Evolutionary conservation across 2,113 vertebrate species (phyloP).

Genomic region (Anthoscopus minutus): DNA sequence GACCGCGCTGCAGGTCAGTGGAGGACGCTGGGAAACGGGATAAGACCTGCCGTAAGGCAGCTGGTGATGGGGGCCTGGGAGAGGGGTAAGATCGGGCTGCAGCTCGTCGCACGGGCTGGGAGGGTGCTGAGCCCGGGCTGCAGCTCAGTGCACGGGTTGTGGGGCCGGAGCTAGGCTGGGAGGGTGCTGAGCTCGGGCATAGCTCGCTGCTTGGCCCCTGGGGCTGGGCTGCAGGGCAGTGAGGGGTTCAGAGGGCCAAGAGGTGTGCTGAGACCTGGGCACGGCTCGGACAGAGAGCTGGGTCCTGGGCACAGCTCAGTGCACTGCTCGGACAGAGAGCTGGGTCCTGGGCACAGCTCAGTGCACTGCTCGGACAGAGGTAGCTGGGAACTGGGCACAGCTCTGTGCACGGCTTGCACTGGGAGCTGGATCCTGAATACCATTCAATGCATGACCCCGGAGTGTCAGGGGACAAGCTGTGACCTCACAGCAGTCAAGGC

Average conservation of each 20-base stretch:
- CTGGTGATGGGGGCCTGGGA: background rate
- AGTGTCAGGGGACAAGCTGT: background rate
- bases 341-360: background rate
- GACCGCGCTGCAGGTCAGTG: background rate
- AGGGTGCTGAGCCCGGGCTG: background rate
- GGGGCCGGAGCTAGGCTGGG: background rate
- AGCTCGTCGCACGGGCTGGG: background rate
- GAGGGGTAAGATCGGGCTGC: background rate
- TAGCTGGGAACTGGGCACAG: background rate
- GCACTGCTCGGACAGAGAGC: fast-evolving
- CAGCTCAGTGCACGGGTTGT: background rate
- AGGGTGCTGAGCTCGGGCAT: no score
- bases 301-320: background rate
- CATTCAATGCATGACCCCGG: background rate
- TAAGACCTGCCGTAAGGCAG: background rate
- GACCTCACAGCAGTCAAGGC: background rate
- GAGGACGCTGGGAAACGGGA: background rate
- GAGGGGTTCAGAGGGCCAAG: background rate
- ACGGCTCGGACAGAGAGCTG: background rate
- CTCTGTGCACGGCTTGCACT: background rate
- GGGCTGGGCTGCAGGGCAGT: background rate
- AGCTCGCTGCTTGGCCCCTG: background rate
- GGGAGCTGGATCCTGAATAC: background rate
- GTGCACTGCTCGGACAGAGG: no score
- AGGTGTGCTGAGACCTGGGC: background rate